These are phyloP conservation scores for Centropus unirufus DNA, from an alignment of 2,113 vertebrate genomes.

Conservation along the genomic window DNA sequence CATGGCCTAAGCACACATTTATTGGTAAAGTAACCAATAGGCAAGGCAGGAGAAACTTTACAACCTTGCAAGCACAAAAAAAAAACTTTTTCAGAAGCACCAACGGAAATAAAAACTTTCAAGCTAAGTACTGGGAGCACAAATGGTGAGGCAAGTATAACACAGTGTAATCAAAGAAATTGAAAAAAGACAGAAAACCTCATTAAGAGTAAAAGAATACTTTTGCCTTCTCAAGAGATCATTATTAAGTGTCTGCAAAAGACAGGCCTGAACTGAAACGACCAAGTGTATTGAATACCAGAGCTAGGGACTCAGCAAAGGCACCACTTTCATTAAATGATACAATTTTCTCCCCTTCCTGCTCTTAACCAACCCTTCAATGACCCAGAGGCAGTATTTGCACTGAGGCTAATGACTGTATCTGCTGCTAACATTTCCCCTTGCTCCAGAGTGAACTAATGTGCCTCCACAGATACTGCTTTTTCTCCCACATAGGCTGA, in stretches of 20 bases:
- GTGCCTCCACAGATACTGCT: background rate
- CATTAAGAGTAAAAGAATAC: background rate
- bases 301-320: background rate
- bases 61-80: background rate
- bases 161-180: background rate
- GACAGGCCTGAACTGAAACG: background rate
- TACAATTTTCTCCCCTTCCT: background rate
- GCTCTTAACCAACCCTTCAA: background rate
- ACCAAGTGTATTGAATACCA: background rate
- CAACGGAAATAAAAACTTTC: background rate
- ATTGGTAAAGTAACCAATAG: background rate
- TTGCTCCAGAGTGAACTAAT: background rate
- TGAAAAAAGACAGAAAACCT: conserved; percentile 27
- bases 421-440: background rate
- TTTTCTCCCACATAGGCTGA: background rate
- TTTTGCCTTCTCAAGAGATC: background rate
- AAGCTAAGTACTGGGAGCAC: background rate
- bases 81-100: background rate
- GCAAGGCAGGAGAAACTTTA: background rate
- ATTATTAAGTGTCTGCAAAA: background rate
- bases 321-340: background rate
- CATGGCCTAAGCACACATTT: background rate
- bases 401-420: background rate
- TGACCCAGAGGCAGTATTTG: background rate
- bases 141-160: background rate